Evolutionary conservation across 2,797 vertebrate genomes (phyloP), one percentile per base, ranked within the genome.

Genomic region (Scyliorhinus canicula): DNA sequence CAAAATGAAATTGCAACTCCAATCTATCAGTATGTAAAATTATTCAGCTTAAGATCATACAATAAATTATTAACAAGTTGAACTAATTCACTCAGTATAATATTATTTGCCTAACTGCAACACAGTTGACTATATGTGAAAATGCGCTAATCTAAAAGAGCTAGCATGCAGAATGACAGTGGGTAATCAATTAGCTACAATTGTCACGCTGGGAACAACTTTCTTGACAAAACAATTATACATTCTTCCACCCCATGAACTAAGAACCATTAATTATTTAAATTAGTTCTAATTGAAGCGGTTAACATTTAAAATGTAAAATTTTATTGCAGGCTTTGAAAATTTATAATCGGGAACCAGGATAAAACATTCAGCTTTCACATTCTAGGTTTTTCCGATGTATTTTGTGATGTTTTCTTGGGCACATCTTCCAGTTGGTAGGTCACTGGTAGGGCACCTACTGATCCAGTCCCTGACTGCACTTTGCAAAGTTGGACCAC

Each of bases 141-240:
- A 90, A 63, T 35, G 55, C 57, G 40, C 55, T 63, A 60, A 90
- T 90, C 55, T 60, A 16, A 63, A 90, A n/a, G 16, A 90, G 60
- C 40, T 82, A 44, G 21, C 40, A 24, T 82, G 79, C 79, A 82
- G 79, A 82, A 26, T 57, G 86, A 60, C 63, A 67, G 65, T 67
- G 63, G 63, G 60, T 50, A 31, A 93, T 93, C 44, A 93, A 35
- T 93, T 69, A 93, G 65, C 28, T 69, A 24, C 93, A 67, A 93
- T 50, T 93, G 40, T 50, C 91, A 93, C 14, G 35, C 63, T 52
- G 93, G 44, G 26, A 60, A 52, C 44, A 93, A 67, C 65, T 93
- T 93, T 71, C 93, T 93, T 52, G 93, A 35, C 65, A 67, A 67
- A 24, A 69, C 24, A 50, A 47, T n/a, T 69, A 47, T 35, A 50